phyloP scores from a whole-genome alignment of 2,797 vertebrate species.

The Sebastes elongatus region DNA sequence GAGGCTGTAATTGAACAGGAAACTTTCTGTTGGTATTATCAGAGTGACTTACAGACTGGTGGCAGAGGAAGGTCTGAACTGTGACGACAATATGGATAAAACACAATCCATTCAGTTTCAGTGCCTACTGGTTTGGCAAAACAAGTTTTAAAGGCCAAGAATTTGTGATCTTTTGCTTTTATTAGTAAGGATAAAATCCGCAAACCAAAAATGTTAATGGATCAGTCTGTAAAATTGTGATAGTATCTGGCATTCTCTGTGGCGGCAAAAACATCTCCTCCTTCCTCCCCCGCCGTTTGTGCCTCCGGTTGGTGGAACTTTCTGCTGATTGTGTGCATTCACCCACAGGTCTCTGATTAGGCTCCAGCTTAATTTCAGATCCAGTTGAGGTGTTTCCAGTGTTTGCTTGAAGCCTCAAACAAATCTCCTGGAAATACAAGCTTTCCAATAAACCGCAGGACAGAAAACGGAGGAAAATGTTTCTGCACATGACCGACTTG shows the following conservation, averaged over 20 bases:
- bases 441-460: conserved; percentile 61
- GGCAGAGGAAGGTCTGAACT: neutral
- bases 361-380: conserved; percentile 68
- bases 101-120: neutral
- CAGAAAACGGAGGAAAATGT: conserved; percentile 53
- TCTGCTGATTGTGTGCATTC: conserved; percentile 69
- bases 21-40: conserved; percentile 7
- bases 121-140: conserved; percentile 4
- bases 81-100: neutral
- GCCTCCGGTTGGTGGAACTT: conserved; percentile 45
- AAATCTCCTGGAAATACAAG: conserved; percentile 73
- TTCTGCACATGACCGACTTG: conserved; percentile 60
- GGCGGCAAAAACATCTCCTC: conserved; percentile 39
- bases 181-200: conserved; percentile 28
- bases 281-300: conserved; percentile 31
- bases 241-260: conserved; percentile 9
- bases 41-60: neutral
- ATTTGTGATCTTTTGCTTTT: conserved; percentile 14
- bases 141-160: neutral
- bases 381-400: conserved; percentile 74
- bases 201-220: conserved; percentile 30
- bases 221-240: conserved; percentile 30
- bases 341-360: conserved; percentile 53
- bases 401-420: conserved; percentile 66
- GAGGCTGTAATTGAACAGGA: conserved; percentile 20